Evolutionary conservation across 1,140 invertebrate species (phyloP).

Genomic region (Delia radicum): DNA sequence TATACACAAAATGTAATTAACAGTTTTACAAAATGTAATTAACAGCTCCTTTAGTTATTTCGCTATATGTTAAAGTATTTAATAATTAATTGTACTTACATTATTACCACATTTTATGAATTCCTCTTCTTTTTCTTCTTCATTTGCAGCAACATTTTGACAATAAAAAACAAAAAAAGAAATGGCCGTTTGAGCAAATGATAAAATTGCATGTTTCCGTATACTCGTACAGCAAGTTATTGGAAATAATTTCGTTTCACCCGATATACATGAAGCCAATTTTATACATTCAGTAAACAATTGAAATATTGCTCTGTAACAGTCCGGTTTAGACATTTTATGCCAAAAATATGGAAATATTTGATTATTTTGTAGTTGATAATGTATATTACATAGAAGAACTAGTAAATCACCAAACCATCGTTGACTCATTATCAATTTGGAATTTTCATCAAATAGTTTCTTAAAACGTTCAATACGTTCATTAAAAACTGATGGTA

Average conservation of each 20-base stretch:
- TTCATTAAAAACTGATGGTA: background rate
- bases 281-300: slow-evolving; percentile 2
- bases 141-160: background rate
- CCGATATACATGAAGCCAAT: slow-evolving; percentile 14
- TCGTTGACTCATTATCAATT: background rate
- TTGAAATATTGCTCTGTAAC: slow-evolving; percentile 11
- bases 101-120: background rate
- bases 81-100: background rate
- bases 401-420: slow-evolving; percentile 23
- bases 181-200: slow-evolving; percentile 1
- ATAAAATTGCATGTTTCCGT: slow-evolving; percentile 25
- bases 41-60: too few species aligned
- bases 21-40: too few species aligned
- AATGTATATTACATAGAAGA: background rate
- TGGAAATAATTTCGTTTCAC: slow-evolving; percentile 18
- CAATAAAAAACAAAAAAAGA: slow-evolving; percentile 8
- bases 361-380: slow-evolving; percentile 3
- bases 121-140: background rate
- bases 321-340: slow-evolving; percentile 15
- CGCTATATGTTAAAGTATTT: too few species aligned
- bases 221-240: slow-evolving; percentile 18
- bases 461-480: background rate
- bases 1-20: too few species aligned
- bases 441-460: slow-evolving; percentile 7
- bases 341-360: slow-evolving; percentile 17